Base-by-base conservation (phyloP, 2,888 invertebrate genomes). In the Lepidocyrtinus sp. region DNA sequence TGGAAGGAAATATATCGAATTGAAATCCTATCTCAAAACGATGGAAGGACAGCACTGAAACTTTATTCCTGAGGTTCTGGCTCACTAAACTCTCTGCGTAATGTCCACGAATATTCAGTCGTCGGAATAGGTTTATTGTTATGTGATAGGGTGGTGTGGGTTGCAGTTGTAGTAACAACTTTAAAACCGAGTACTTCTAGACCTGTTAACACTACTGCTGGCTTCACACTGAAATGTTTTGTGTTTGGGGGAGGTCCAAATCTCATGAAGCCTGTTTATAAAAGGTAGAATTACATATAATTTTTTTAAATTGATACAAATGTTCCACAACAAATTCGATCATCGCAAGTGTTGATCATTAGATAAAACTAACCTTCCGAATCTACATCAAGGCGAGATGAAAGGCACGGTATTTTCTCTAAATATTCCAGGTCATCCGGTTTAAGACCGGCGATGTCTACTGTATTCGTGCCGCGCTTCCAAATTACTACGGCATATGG, bases 101-200 rank as follows among this genome's bases (percentile, higher is more conserved):
- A 94, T 89, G 96, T 96, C 96, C 96, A 96, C 94, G 95, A 95
- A 87, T 95, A 95, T 88, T 96, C 95, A 24, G 95, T 94, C 82
- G 94, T 93, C 71, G 95, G 94, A 26, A 75, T 69, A 7, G 24
- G 65, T 24, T 79, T 79, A n/a, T 73, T 79, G 59, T 79, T 79
- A 3, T 67, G 64, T 0, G 78, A 73, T 5, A 69, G 55, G 1
- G 78, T 59, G 1, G 69, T 27, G 0, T 67, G 59, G 5, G 83
- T 83, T 0, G 86, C 85, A 83, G 95, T 95, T 17, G 95, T 95
- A 76, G 95, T 95, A 68, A 96, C 95, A 74, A 96, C 95, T 90
- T 94, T 94, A 89, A 95, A 96, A 68, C 95, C 95, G 86, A 96
- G 91, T 80, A 95, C 95, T 91, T 96, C 96, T 87, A 96, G 90